Evolutionary conservation across 2,888 invertebrate species (phyloP).

Genomic region (Phoronis australis): DNA sequence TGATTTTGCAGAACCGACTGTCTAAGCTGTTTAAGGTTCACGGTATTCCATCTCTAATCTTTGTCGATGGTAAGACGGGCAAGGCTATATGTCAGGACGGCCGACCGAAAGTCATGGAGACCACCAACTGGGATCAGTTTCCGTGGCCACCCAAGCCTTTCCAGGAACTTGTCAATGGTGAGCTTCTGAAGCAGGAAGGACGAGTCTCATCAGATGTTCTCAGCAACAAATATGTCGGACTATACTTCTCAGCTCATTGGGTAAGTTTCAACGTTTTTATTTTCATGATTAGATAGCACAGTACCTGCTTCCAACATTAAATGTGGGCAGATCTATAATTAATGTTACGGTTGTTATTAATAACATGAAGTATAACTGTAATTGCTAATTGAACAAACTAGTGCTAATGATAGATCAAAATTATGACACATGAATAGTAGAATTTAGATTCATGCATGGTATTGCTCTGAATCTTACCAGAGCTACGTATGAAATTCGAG

Average conservation of each 20-base stretch:
- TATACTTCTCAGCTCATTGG: constrained; percentile 87
- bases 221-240: constrained; percentile 64
- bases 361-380: no score
- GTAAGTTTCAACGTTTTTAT: constrained; percentile 62
- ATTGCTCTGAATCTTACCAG: no score
- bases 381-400: no score
- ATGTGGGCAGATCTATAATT: no score
- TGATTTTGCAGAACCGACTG: constrained; percentile 63
- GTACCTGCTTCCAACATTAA: no score
- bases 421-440: no score
- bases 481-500: no score
- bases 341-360: no score
- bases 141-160: constrained; percentile 75
- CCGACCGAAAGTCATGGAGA: constrained; percentile 65
- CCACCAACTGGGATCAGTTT: constrained; percentile 64
- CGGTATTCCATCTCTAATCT: constrained; percentile 70
- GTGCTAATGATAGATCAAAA: no score
- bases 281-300: no score
- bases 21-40: constrained; percentile 73
- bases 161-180: constrained; percentile 45
- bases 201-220: constrained; percentile 37
- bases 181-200: constrained; percentile 27
- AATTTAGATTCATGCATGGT: no score
- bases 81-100: constrained; percentile 63
- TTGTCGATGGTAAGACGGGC: constrained; percentile 64